Percentiles rank a stretch among this genome's conserved stretches.
phyloP scores from a whole-genome alignment of 1,140 invertebrate species.

The Cherax quadricarinatus region DNA sequence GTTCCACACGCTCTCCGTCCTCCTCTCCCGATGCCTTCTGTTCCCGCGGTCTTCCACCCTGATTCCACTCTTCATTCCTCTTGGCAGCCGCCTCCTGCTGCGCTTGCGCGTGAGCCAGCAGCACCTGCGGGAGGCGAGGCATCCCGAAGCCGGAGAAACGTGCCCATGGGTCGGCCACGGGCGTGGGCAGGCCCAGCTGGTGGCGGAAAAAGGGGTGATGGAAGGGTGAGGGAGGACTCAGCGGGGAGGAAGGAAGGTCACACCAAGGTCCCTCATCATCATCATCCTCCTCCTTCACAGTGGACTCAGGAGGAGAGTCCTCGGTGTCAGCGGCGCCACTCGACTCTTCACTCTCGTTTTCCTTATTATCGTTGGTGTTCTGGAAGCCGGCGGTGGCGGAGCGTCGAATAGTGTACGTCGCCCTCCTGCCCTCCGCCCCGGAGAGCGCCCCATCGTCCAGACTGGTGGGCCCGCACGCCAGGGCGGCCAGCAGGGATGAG shows the following conservation, averaged over 20 bases:
- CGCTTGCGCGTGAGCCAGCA: conserved; percentile 55
- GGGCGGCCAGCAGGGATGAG: conserved; percentile 55
- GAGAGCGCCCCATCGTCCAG: conserved; percentile 64
- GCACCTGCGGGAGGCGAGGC: conserved; percentile 63
- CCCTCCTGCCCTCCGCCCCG: conserved; percentile 32
- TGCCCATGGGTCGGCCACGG: conserved; percentile 66
- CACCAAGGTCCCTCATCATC: conserved; percentile 48
- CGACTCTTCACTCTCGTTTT: conserved; percentile 48
- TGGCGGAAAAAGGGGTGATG: conserved; percentile 67
- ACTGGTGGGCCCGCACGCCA: conserved; percentile 56
- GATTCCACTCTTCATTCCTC: conserved; percentile 42
- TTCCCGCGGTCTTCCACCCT: neutral
- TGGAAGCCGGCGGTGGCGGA: conserved; percentile 44
- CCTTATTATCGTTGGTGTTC: conserved; percentile 19
- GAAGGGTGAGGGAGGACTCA: conserved; percentile 71
- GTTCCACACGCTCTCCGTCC: neutral
- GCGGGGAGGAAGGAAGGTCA: conserved; percentile 66
- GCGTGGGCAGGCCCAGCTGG: conserved; percentile 62
- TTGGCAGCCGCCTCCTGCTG: conserved; percentile 59
- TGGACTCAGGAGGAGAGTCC: conserved; percentile 40
- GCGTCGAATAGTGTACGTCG: conserved; percentile 52
- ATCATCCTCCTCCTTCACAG: conserved; percentile 20
- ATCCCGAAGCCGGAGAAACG: conserved; percentile 70
- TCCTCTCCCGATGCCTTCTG: neutral
- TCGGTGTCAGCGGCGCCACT: conserved; percentile 26